These are phyloP conservation scores for Melanostoma scalare DNA, from an alignment of 2,888 invertebrate genomes.

Conservation along the genomic window DNA sequence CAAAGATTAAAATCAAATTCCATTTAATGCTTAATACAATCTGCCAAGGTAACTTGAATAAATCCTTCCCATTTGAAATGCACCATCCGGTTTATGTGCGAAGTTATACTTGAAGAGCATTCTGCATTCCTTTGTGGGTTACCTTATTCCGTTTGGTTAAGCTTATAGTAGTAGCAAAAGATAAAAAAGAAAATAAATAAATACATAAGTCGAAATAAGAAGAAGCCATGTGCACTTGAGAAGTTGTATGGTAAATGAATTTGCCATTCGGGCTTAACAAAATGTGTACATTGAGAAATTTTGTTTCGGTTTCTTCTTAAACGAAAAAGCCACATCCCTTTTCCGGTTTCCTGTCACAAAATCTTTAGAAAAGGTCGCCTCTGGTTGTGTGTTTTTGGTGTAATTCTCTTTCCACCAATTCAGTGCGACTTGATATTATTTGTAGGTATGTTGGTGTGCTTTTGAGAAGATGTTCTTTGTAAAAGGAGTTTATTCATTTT, in stretches of 20 bases:
- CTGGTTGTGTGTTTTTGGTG: not conserved
- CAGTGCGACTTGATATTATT: not conserved
- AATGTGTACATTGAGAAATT: conserved; percentile 8
- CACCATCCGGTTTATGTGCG: conserved; percentile 16
- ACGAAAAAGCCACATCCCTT: not conserved
- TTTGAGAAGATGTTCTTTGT: not conserved
- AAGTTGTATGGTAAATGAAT: conserved; percentile 42
- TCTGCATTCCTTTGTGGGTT: conserved; percentile 11
- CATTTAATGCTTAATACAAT: conserved; percentile 30
- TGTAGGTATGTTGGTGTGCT: too few relatives aligned
- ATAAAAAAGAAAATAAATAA: conserved; percentile 5
- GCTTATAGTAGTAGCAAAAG: not conserved
- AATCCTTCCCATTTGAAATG: not conserved
- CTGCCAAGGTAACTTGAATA: conserved; percentile 17
- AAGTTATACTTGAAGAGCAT: conserved; percentile 6
- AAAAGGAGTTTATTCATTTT: not conserved
- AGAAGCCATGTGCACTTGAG: conserved; percentile 38
- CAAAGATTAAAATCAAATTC: conserved; percentile 32
- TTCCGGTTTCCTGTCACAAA: conserved; percentile 3
- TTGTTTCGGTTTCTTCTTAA: not conserved
- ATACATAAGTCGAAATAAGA: not conserved
- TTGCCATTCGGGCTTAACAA: conserved; percentile 46
- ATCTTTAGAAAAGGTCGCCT: not conserved
- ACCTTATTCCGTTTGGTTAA: conserved; percentile 7
- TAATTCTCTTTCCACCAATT: not conserved